Conservation (phyloP, 2,888 invertebrate genomes). For the Proisotoma minuta region DNA sequence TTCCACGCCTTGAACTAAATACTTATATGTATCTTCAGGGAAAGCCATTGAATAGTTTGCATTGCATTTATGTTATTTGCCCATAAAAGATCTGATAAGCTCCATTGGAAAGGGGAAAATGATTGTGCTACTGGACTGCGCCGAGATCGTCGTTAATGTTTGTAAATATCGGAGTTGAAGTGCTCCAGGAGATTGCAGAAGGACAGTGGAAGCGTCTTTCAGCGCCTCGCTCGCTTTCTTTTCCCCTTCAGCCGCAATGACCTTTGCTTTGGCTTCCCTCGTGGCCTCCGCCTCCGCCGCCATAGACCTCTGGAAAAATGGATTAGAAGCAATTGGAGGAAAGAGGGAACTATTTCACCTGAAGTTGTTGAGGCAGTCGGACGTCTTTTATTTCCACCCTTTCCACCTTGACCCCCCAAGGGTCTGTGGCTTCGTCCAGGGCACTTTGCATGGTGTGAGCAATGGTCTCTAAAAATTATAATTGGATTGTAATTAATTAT, state of each 20-base stretch:
- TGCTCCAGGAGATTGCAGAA: constrained; percentile 89
- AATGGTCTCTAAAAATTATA: no score
- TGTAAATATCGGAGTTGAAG: constrained; percentile 80
- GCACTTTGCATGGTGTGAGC: constrained; percentile 19
- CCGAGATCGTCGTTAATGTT: constrained; percentile 83
- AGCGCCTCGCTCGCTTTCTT: constrained; percentile 89
- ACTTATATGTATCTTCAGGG: no score
- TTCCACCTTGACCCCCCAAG: constrained; percentile 33
- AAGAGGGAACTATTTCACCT: no score
- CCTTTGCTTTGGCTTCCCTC: constrained; percentile 57
- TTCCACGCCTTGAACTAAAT: no score
- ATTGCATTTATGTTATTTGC: no score
- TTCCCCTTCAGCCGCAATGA: constrained; percentile 94
- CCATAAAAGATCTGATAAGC: constrained; percentile 58
- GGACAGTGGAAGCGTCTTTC: constrained; percentile 91
- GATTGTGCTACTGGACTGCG: constrained; percentile 91
- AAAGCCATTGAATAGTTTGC: no score
- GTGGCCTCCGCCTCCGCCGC: constrained; percentile 55
- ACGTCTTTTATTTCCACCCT: constrained; percentile 35
- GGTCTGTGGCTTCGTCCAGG: constrained; percentile 31
- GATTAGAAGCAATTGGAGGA: no score
- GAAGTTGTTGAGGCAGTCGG: constrained; percentile 22
- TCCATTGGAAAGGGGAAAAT: constrained; percentile 90
- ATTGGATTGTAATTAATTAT: no score
- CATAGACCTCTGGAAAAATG: constrained; percentile 50